Evolutionary conservation across 2,113 vertebrate genomes (phyloP), one percentile per base, ranked within the genome.

Genomic region (Egretta garzetta): DNA sequence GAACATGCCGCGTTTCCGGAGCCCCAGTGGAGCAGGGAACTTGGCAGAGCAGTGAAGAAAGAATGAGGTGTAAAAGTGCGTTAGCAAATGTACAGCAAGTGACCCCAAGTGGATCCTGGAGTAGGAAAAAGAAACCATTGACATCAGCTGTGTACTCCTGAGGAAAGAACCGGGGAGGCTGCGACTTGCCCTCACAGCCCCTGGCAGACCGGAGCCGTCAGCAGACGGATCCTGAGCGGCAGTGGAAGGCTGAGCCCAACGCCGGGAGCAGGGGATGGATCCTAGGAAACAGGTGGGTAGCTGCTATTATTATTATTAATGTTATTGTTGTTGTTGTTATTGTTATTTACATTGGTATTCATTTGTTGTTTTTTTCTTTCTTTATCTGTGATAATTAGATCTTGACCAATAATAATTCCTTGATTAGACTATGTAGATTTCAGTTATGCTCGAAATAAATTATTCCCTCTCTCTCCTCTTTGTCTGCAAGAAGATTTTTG

Each of bases 1-100:
- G 37, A 56, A 50, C 14, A 19, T 0, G 1, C 9, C 1, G 0
- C 12, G 30, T 43, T 50, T 33, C 27, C 32, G 50, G 3, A 64
- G 28, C 32, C 32, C 35, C 13, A 9, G 1, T 2, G 27, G 33
- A 43, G 45, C 45, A 7, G 18, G 20, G 37, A 60, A 47, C 62
- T 45, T 30, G 24, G 30, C 67, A 80, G 67, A 27, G 35, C 41
- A 22, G 24, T 8, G 39, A 67, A 59, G 30, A 37, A 62, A 63
- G 41, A 56, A 15, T 16, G 35, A 39, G 41, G n/a, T 27, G 21
- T 70, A 39, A 41, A 70, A 71, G 14, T 10, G 35, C 3, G 0
- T 43, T n/a, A 39, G 41, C 41, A 70, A 77, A 41, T 12, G 21
- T 41, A 49, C 17, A 63, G 39, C 56, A 70, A 32, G 56, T 76